Conservation (phyloP, 2,113 vertebrate genomes). For the Lanius collurio region DNA sequence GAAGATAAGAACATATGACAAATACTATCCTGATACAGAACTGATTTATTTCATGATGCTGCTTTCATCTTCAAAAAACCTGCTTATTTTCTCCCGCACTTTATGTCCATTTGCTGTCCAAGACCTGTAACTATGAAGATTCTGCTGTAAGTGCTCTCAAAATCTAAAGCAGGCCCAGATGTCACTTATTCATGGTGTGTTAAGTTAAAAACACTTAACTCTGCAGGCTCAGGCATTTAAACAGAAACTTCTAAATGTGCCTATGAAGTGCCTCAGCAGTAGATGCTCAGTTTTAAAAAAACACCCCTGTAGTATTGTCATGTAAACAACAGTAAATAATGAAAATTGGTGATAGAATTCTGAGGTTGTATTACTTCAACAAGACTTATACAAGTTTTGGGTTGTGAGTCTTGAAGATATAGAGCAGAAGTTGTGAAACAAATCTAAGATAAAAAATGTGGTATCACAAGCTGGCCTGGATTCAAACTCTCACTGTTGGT, state of each 20-base stretch:
- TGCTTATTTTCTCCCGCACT: not conserved
- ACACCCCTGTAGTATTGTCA: not conserved
- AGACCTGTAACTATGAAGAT: not conserved
- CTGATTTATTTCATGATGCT: not conserved
- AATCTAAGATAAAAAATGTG: not conserved
- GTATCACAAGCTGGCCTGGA: not conserved
- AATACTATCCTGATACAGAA: not conserved
- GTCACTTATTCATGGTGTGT: not conserved
- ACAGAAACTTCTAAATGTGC: not conserved
- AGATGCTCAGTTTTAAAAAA: not conserved
- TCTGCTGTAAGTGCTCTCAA: not conserved
- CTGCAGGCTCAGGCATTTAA: not conserved
- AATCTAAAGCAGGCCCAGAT: not conserved
- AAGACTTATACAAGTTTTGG: not conserved
- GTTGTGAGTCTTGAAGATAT: not conserved
- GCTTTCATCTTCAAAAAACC: not conserved
- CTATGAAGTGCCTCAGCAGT: not conserved
- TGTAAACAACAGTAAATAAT: not conserved
- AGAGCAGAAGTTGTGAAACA: not conserved
- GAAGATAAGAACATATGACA: not conserved
- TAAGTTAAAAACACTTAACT: not conserved
- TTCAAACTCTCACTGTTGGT: not conserved
- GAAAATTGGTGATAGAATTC: not conserved
- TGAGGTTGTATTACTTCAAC: not conserved
- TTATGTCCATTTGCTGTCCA: not conserved